These are phyloP conservation scores for Eira barbara DNA, from an alignment of 2,113 vertebrate genomes.

Conservation along the genomic window DNA sequence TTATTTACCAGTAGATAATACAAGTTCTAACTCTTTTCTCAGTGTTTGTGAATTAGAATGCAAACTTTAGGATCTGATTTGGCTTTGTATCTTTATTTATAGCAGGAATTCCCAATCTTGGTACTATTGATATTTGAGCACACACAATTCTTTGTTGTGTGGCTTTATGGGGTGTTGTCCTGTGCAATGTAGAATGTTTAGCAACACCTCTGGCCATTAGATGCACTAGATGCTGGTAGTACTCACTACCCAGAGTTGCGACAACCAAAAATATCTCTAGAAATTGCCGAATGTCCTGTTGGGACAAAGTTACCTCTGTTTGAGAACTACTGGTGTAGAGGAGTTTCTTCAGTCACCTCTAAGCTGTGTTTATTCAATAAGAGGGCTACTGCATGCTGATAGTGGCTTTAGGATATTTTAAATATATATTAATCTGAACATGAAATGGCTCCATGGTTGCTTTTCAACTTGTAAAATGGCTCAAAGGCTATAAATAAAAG, in stretches of 20 bases:
- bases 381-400: slow-evolving; percentile 62
- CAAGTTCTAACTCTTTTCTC: not conserved
- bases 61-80: slow-evolving; percentile 48
- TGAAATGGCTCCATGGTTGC: slow-evolving; percentile 71
- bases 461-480: slow-evolving; percentile 79
- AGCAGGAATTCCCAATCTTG: not conserved
- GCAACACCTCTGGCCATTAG: not conserved
- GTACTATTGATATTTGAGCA: not conserved
- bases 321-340: not conserved
- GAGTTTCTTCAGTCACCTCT: slow-evolving; percentile 62
- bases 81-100: slow-evolving; percentile 49
- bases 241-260: not conserved
- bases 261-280: not conserved
- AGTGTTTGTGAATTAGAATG: not conserved
- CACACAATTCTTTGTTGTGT: not conserved
- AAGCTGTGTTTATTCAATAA: slow-evolving; percentile 60
- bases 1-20: not conserved
- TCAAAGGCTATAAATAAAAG: slow-evolving; percentile 78
- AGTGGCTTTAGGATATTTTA: slow-evolving; percentile 71
- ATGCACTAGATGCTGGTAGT: not conserved
- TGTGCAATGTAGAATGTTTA: not conserved
- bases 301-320: not conserved
- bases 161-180: not conserved
- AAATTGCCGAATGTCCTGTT: not conserved
- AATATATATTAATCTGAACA: slow-evolving; percentile 77